Conservation (phyloP, 2,888 invertebrate species). For the Lasioglossum lativentre region DNA sequence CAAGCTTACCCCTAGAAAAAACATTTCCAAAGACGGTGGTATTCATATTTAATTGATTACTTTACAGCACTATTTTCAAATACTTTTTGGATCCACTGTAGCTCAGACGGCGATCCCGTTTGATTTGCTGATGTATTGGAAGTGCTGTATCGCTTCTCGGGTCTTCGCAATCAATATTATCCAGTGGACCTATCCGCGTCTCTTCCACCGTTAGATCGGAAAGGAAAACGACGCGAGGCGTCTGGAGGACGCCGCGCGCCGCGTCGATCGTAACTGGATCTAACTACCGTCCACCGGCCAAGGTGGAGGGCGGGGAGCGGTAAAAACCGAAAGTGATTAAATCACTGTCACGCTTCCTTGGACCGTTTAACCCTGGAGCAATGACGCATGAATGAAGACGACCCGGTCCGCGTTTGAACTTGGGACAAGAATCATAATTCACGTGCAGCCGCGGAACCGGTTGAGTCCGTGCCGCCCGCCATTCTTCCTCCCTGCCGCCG, state of each 20-base stretch:
- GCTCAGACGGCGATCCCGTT: too few relatives aligned
- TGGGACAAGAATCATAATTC: constrained; percentile 46
- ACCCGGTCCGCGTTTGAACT: constrained; percentile 53
- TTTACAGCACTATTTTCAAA: too few relatives aligned
- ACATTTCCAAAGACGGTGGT: too few relatives aligned
- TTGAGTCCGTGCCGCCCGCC: constrained; percentile 33
- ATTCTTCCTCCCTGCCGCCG: constrained; percentile 11
- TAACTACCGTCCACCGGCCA: constrained; percentile 37
- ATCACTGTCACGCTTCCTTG: constrained; percentile 68
- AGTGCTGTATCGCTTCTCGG: not conserved
- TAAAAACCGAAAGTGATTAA: constrained; percentile 67
- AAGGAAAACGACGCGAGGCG: not conserved
- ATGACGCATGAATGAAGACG: constrained; percentile 66
- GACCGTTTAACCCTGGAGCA: constrained; percentile 70
- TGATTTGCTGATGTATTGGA: too few relatives aligned
- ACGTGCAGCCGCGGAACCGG: constrained; percentile 35
- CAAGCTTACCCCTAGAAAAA: too few relatives aligned
- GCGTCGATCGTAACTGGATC: constrained; percentile 47
- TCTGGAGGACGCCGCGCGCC: constrained; percentile 6
- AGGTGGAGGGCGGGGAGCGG: constrained; percentile 20
- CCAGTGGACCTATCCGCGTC: not conserved
- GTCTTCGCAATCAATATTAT: not conserved
- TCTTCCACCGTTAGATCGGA: not conserved
- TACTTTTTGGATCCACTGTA: too few relatives aligned
- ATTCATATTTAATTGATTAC: too few relatives aligned